Conservation (phyloP, 2,797 vertebrate species). For the Setipinna tenuifilis region DNA sequence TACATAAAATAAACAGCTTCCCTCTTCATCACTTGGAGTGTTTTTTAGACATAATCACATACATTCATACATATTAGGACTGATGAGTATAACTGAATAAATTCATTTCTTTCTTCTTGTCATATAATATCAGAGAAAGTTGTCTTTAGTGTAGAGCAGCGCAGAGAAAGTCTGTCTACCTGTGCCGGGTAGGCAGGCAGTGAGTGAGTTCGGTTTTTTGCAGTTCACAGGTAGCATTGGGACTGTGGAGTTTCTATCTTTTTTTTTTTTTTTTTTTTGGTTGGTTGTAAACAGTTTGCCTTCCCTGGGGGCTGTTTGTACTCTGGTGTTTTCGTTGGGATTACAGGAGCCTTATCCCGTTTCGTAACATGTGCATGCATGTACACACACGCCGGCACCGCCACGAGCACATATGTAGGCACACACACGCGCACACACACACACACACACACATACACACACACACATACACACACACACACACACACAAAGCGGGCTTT, state of each 20-base stretch:
- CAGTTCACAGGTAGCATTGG: not conserved
- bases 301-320: constrained; percentile 46
- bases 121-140: too few relatives aligned
- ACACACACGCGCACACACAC: constrained; percentile 38
- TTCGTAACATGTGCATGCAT: constrained; percentile 65
- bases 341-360: constrained; percentile 60
- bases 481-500: constrained; percentile 31
- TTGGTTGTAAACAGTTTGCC: not conserved
- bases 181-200: not conserved
- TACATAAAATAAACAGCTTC: not conserved
- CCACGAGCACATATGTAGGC: constrained; percentile 31
- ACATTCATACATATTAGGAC: not conserved
- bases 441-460: constrained; percentile 47
- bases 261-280: not conserved
- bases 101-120: too few relatives aligned
- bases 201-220: not conserved
- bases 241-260: not conserved
- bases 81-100: not conserved
- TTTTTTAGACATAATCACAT: not conserved
- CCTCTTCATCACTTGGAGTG: not conserved
- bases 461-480: not conserved
- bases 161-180: not conserved
- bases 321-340: constrained; percentile 57
- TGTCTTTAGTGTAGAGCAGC: not conserved
- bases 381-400: constrained; percentile 44